These are phyloP conservation scores for Falco concolor DNA, from an alignment of 2,797 vertebrate genomes.

Conservation along the genomic window DNA sequence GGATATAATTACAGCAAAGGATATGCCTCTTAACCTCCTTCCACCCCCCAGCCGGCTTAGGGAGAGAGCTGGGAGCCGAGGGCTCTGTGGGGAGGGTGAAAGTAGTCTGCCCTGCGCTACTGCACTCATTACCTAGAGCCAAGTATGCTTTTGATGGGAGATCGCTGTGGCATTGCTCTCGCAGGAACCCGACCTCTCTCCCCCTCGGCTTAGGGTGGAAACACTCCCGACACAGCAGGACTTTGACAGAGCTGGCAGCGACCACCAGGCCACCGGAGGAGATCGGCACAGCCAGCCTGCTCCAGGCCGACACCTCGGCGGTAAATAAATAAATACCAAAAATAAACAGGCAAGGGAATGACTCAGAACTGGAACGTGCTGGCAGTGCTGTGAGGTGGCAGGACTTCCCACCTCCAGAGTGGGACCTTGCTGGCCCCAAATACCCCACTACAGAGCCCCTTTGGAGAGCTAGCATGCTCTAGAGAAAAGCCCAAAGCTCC, in stretches of 20 bases:
- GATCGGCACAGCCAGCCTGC: background rate
- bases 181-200: background rate
- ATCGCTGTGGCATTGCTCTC: background rate
- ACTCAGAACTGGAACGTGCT: background rate
- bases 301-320: background rate
- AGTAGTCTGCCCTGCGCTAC: background rate
- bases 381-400: background rate
- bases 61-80: background rate
- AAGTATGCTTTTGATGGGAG: background rate
- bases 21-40: constrained; percentile 44
- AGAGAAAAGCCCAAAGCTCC: background rate
- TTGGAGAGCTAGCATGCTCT: background rate
- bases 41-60: background rate
- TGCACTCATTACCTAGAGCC: background rate
- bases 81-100: background rate
- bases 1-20: constrained; percentile 63
- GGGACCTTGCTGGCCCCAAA: background rate
- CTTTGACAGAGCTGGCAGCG: constrained; percentile 1
- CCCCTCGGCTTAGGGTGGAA: background rate
- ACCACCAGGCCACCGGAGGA: constrained; percentile 9
- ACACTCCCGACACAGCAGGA: background rate
- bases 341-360: background rate
- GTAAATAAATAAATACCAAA: constrained; percentile 17
- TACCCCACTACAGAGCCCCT: background rate
- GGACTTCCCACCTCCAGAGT: background rate